Evolutionary conservation across 1,140 invertebrate species (phyloP).

Genomic region (Neodiprion virginianus): DNA sequence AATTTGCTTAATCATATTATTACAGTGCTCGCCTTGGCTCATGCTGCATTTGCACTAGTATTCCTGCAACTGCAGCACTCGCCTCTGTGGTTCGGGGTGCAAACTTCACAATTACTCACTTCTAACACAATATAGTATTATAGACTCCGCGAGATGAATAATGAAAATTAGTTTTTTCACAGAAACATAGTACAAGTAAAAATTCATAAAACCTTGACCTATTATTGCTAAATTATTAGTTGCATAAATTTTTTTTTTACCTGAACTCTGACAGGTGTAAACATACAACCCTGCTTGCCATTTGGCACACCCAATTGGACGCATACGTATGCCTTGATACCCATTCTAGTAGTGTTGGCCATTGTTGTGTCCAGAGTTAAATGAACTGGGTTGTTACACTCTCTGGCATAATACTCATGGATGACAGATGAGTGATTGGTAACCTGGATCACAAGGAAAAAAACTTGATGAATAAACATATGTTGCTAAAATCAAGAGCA

Average conservation of each 20-base stretch:
- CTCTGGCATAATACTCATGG: conserved; percentile 95
- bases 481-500: neutral
- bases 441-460: conserved; percentile 62
- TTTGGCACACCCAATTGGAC: conserved; percentile 75
- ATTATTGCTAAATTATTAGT: neutral
- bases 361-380: conserved; percentile 93
- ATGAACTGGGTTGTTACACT: conserved; percentile 93
- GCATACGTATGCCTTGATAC: conserved; percentile 88
- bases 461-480: neutral
- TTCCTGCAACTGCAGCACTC: no score
- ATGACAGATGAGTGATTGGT: conserved; percentile 96
- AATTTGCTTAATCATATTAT: no score
- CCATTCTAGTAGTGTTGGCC: conserved; percentile 78
- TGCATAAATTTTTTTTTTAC: conserved; percentile 32
- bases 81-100: no score
- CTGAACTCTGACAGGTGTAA: conserved; percentile 89
- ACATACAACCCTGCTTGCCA: conserved; percentile 95
- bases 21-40: no score
- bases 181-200: no score
- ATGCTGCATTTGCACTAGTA: no score
- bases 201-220: neutral
- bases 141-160: no score
- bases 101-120: no score
- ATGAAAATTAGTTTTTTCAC: no score
- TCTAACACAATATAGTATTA: no score